Base-by-base conservation (phyloP, 2,888 invertebrate genomes). In the Pristionchus arcanus region DNA sequence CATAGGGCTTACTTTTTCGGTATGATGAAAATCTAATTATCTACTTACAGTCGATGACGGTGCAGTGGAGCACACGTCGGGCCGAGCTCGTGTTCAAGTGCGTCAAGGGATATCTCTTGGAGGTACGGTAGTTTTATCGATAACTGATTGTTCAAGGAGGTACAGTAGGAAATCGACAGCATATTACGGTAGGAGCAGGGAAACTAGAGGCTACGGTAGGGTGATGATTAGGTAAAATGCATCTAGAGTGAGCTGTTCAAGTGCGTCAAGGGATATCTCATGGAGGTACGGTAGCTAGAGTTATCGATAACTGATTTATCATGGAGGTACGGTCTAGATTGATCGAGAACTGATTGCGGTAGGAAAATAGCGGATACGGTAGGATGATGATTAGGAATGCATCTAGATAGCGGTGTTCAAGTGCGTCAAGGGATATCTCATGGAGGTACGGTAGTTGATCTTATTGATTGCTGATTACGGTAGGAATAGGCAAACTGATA, bases 241-340 rank as follows among this genome's bases (percentile, higher is more conserved):
- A n/a, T n/a, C n/a, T n/a, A n/a, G n/a, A n/a, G n/a, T n/a, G n/a
- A n/a, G n/a, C n/a, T n/a, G n/a, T n/a, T n/a, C n/a, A n/a, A n/a
- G n/a, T n/a, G n/a, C n/a, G 97, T 98, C 89, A 99, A 99, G 96
- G 99, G 99, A 5, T 99, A 99, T 96, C 97, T 99, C 97, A 98
- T 99, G 96, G 99, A 99, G 96, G 98, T 94, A 42, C n/a, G 37
- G 53, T 85, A 49, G 31, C 9, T 49, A 53, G n/a, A 21, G n/a
- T 28, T 53, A 49, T 49, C 0, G 42, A 49, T 9, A 49, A 49
- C 42, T 49, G 42, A 49, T 49, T 49, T 49, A 11, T 49, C 42
- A 49, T 49, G 42, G 42, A 49, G 42, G 4, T 7, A 49, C 42
- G 42, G 9, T 9, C 9, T 3, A 3, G n/a, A n/a, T n/a, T 13